phyloP scores from a whole-genome alignment of 2,888 invertebrate genomes.

The Cantharis nigra region DNA sequence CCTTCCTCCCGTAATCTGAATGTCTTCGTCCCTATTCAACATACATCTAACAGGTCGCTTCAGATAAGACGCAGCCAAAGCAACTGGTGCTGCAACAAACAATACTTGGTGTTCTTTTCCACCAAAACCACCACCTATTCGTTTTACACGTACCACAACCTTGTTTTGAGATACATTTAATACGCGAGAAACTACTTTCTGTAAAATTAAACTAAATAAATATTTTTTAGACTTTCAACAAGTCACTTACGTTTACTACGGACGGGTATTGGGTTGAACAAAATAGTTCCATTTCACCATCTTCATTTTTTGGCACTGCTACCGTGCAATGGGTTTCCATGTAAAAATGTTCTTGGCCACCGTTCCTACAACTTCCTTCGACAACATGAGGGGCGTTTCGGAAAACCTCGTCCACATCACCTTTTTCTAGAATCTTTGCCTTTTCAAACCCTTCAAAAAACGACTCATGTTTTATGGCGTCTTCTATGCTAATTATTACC shows the following conservation, averaged over 20 bases:
- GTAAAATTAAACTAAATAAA: background rate
- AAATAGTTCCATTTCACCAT: conserved; percentile 83
- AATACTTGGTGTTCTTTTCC: conserved; percentile 86
- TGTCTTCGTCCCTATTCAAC: conserved; percentile 94
- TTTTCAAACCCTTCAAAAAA: conserved; percentile 61
- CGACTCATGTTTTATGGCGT: conserved; percentile 78
- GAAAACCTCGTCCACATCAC: conserved; percentile 68
- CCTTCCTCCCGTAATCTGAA: conserved; percentile 84
- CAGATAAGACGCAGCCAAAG: conserved; percentile 80
- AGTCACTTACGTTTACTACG: conserved; percentile 65
- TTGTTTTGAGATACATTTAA: conserved; percentile 75
- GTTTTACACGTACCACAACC: conserved; percentile 77
- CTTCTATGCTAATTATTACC: conserved; percentile 84
- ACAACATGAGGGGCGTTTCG: conserved; percentile 71
- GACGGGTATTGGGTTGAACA: conserved; percentile 84
- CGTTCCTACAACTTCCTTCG: conserved; percentile 78
- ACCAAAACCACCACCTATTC: conserved; percentile 94
- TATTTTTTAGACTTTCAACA: background rate
- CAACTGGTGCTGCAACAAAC: conserved; percentile 72
- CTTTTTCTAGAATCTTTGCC: conserved; percentile 64
- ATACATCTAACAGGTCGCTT: conserved; percentile 81
- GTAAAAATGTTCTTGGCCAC: conserved; percentile 97
- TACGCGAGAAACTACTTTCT: conserved; percentile 71
- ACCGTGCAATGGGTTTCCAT: conserved; percentile 82
- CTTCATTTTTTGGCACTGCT: conserved; percentile 75